A percentile compares a stretch with the other conserved stretches of the same genome.
phyloP scores from a whole-genome alignment of 2,797 vertebrate species.

The Vultur gryphus region DNA sequence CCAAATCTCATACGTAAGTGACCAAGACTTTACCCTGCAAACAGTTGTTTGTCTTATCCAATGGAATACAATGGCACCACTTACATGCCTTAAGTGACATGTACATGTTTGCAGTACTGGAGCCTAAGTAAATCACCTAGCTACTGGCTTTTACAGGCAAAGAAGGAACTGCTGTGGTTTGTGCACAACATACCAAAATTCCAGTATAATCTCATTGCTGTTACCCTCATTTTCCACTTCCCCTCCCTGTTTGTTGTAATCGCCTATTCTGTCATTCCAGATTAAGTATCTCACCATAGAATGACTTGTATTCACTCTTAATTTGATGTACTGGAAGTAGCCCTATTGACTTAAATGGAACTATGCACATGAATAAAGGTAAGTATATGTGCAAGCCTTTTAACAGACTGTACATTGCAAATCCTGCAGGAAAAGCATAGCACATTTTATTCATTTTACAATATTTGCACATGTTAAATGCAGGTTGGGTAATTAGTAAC shows the following conservation, averaged over 20 bases:
- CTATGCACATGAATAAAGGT: not conserved
- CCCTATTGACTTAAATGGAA: not conserved
- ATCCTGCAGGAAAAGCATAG: not conserved
- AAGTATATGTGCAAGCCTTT: not conserved
- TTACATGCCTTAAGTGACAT: not conserved
- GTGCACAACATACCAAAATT: not conserved
- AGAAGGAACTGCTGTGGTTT: not conserved
- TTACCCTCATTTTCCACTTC: slow-evolving; percentile 20
- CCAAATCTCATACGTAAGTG: not conserved
- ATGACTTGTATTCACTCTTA: not conserved
- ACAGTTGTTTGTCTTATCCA: not conserved
- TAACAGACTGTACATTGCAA: not conserved
- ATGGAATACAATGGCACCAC: not conserved
- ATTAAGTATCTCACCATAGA: not conserved
- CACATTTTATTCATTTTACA: not conserved
- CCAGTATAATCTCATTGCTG: not conserved
- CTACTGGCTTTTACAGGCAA: not conserved
- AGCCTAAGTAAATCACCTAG: not conserved
- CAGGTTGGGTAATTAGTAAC: not conserved
- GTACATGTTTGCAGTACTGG: not conserved
- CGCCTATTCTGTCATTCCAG: not conserved
- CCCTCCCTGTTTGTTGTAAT: not conserved
- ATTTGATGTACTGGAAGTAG: not conserved
- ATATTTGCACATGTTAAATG: not conserved
- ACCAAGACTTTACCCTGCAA: not conserved